phyloP scores from a whole-genome alignment of 1,140 invertebrate species.

The Phymastichus coffea region DNA sequence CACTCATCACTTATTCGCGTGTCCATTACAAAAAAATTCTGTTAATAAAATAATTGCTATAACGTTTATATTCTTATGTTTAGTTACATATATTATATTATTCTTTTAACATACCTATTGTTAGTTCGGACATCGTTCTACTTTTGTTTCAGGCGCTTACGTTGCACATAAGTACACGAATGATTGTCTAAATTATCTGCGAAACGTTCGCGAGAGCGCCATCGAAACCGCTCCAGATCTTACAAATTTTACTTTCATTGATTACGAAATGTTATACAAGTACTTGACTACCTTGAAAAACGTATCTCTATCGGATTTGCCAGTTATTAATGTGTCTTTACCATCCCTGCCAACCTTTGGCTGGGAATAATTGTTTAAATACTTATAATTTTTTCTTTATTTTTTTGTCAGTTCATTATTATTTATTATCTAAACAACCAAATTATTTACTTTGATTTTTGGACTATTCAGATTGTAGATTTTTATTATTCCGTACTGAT shows the following conservation, averaged over 20 bases:
- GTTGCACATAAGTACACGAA: slow-evolving; percentile 49
- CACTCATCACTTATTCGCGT: too few relatives aligned
- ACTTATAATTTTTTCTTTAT: too few relatives aligned
- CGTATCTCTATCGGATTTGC: slow-evolving; percentile 35
- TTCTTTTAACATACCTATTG: neutral
- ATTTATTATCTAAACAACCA: too few relatives aligned
- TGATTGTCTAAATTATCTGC: slow-evolving; percentile 48
- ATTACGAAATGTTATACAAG: slow-evolving; percentile 44
- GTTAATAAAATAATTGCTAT: slow-evolving; percentile 13
- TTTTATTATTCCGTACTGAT: too few relatives aligned
- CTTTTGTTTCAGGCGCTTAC: slow-evolving; percentile 57
- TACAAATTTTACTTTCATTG: slow-evolving; percentile 37
- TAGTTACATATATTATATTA: neutral
- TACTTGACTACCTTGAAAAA: slow-evolving; percentile 44
- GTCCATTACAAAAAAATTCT: too few relatives aligned
- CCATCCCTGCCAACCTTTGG: slow-evolving; percentile 40
- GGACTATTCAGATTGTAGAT: too few relatives aligned
- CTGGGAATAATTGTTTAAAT: slow-evolving; percentile 35
- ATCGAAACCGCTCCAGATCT: slow-evolving; percentile 46
- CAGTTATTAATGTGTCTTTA: slow-evolving; percentile 43
- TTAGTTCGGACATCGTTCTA: slow-evolving; percentile 44
- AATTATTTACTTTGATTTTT: too few relatives aligned
- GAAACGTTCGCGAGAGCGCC: slow-evolving; percentile 46
- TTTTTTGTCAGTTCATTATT: slow-evolving; percentile 2
- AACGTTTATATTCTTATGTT: slow-evolving; percentile 14